Evolutionary conservation across 1,140 invertebrate species (phyloP), one percentile per base, ranked within the genome.

Genomic region (Bombus superbus): DNA sequence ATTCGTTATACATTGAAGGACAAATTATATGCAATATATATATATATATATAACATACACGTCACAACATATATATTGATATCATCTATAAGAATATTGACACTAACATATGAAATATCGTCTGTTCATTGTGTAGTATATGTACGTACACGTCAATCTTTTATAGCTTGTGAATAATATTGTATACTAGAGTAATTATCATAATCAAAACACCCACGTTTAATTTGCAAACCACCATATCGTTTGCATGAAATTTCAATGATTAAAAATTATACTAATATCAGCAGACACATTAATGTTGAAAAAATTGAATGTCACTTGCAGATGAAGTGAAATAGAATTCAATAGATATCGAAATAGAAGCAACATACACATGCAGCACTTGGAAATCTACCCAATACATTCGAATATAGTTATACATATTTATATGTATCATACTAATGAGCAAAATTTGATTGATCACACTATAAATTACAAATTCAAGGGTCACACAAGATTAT

Each of bases 1-100:
- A 32, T 32, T 64, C 83, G 25, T 62, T 62, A 76, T 76, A 77
- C 59, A 42, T 53, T 87, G 28, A 71, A 79, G 80, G 80, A 75
- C 80, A 84, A 71, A n/a, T 40, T n/a, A 66, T 44, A 62, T n/a
- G 11, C 10, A 10, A 62, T n/a, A 62, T 62, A 28, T 13, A 47
- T 10, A 47, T 13, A 47, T 32, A 32, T 32, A 32, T 53, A 53
- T 22, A 62, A n/a, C 11, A 59, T 57, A 81, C 62, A 53, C 57
- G 42, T 10, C 66, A 32, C 32, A 32, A 32, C 32, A 22, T 72
- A 1, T 25, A 74, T 72, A 68, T 66, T 74, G n/a, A 79, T 42
- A 74, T 40, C 64, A 66, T 38, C 38, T 47, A 62, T 4, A 13
- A 66, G 5, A 35, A 18, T 25, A 73, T 82, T 35, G 18, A 78